phyloP scores from a whole-genome alignment of 2,113 vertebrate species.

The Noctilio leporinus region DNA sequence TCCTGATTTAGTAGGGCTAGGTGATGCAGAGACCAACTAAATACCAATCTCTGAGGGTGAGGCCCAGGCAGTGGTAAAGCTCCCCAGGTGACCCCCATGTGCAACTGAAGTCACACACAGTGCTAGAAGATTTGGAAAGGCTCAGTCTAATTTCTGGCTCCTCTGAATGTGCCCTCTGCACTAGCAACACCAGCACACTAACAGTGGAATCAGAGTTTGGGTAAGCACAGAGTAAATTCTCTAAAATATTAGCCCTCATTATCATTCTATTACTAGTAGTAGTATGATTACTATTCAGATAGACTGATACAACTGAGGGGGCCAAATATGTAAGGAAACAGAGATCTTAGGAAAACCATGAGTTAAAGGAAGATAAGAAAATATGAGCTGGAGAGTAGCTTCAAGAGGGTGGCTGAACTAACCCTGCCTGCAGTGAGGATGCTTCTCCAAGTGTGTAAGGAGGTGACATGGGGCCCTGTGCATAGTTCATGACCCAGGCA shows the following conservation, averaged over 20 bases:
- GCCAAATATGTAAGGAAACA: not conserved
- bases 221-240: not conserved
- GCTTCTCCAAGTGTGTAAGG: not conserved
- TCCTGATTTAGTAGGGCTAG: not conserved
- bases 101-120: not conserved
- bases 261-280: no score
- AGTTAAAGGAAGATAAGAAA: not conserved
- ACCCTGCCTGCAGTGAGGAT: not conserved
- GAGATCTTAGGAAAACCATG: not conserved
- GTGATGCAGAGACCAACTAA: not conserved
- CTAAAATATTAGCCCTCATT: not conserved
- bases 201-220: not conserved
- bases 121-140: not conserved
- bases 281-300: not conserved
- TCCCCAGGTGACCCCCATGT: not conserved
- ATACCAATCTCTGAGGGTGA: not conserved
- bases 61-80: not conserved
- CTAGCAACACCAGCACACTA: not conserved
- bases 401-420: not conserved
- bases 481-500: not conserved
- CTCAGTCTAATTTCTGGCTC: no score
- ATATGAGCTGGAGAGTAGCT: not conserved
- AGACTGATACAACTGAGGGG: not conserved
- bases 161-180: fast-evolving
- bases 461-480: not conserved